A percentile compares a stretch with the other conserved stretches of the same genome.
Conservation (phyloP, 2,797 vertebrate genomes). For the Vespertilio murinus region DNA sequence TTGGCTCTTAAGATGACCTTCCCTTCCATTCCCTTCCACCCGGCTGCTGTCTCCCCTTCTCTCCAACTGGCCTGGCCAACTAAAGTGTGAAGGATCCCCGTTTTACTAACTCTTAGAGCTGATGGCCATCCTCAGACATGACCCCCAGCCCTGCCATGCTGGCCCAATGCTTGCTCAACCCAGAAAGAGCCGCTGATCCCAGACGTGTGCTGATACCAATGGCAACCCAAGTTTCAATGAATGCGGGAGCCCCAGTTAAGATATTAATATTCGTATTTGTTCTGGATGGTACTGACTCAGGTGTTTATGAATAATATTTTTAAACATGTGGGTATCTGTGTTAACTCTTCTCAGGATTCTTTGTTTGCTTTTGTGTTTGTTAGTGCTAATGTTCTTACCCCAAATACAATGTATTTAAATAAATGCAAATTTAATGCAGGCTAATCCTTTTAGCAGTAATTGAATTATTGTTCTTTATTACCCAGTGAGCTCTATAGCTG, state of each 20-base stretch:
- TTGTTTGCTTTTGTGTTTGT: constrained; percentile 20
- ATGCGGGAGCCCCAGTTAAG: background rate
- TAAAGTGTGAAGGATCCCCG: background rate
- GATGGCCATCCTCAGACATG: background rate
- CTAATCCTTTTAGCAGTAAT: constrained; percentile 41
- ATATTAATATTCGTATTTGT: background rate
- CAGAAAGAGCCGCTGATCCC: background rate
- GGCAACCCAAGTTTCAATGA: background rate
- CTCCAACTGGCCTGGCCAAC: background rate
- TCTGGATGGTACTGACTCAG: background rate
- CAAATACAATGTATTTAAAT: constrained; percentile 43
- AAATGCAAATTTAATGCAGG: constrained; percentile 48
- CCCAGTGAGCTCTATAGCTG: background rate
- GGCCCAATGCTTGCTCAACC: background rate
- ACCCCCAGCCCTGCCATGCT: background rate
- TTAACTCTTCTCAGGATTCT: background rate
- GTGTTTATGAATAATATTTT: constrained; percentile 2
- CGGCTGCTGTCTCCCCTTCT: background rate
- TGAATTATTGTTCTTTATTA: constrained; percentile 28
- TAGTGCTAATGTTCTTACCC: background rate
- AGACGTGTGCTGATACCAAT: background rate
- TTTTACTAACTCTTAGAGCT: background rate
- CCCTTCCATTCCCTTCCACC: background rate
- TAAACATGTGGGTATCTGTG: background rate
- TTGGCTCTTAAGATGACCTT: background rate